Evolutionary conservation across 2,888 invertebrate species (phyloP), one percentile per base, ranked within the genome.

Genomic region (Epistrophe grossulariae): DNA sequence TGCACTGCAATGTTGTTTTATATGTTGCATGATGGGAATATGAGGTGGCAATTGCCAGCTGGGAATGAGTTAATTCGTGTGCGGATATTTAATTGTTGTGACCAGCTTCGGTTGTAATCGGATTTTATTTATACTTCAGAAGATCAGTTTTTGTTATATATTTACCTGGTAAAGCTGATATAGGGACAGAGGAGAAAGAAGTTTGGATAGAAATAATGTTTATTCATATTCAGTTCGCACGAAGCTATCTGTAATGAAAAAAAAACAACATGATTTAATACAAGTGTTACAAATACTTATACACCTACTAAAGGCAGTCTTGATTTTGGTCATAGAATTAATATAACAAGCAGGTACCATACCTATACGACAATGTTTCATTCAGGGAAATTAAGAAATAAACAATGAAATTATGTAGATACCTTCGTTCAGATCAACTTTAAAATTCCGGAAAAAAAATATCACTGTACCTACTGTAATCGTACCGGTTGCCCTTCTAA

Each of bases 31-130:
- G n/a, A 62, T 80, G 80, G 71, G 71, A 76, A 76, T 79, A 62
- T 60, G 45, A 73, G 71, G 76, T 79, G 79, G 45, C 57, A 52
- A 81, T 68, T 73, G 70, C 71, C 55, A 64, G 64, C 71, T 84
- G 80, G 71, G 76, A 76, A 71, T 64, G 50, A 60, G 76, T 60
- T 76, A 66, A 80, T 79, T 79, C 73, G 60, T 79, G 83, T 62
- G 68, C 72, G 73, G 43, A 60, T 76, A 70, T 45, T 48, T 45
- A 76, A 76, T 70, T 72, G 70, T 70, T 78, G 72, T 72, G 72
- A 72, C 77, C 40, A 64, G 74, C 79, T 64, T 72, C 68, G 45
- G 45, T 43, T 55, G 19, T 55, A 70, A 70, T 70, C 52, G 70
- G 40, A 70, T 52, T 40, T 62, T 50, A 10, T 52, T 50, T 68